phyloP scores from a whole-genome alignment of 2,113 vertebrate species.

The Synodontis membranacea region DNA sequence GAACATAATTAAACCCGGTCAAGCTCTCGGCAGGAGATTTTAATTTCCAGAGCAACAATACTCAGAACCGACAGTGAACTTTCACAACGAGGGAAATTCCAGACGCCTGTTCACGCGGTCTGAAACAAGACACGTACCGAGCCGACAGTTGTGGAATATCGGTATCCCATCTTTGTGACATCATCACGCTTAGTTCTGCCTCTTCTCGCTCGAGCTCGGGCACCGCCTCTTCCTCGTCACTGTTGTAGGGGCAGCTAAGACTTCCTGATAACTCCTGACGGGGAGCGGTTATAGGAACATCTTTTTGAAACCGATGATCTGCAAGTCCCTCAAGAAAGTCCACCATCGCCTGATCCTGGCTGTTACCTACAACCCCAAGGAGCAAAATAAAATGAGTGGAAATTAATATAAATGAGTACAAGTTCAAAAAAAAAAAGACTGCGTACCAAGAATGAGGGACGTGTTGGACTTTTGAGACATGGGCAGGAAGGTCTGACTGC shows the following conservation, averaged over 20 bases:
- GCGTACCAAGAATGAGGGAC: slow-evolving; percentile 77
- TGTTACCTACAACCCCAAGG: slow-evolving; percentile 69
- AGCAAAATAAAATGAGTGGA: not conserved
- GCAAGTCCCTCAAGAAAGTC: slow-evolving; percentile 88
- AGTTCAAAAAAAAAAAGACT: too few species aligned
- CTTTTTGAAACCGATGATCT: slow-evolving; percentile 80
- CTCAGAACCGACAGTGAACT: not conserved
- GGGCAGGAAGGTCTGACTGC: slow-evolving; percentile 88
- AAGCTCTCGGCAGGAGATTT: not conserved
- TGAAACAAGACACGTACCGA: slow-evolving; percentile 58
- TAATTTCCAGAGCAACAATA: not conserved
- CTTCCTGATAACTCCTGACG: slow-evolving; percentile 73
- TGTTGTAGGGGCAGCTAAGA: slow-evolving; percentile 82
- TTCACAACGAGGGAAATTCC: not conserved
- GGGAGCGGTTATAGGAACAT: slow-evolving; percentile 68
- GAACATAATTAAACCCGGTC: not conserved
- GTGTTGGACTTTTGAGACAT: slow-evolving; percentile 83
- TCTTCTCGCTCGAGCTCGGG: slow-evolving; percentile 88
- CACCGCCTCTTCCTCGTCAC: slow-evolving; percentile 93
- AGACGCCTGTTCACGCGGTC: not conserved
- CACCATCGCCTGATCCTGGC: slow-evolving; percentile 84
- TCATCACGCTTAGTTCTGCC: slow-evolving; percentile 88
- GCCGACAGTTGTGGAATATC: slow-evolving; percentile 69
- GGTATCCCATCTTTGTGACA: slow-evolving; percentile 95
- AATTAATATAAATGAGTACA: not conserved